Conservation (phyloP, 2,113 vertebrate species). For the Pedionomus torquatus region DNA sequence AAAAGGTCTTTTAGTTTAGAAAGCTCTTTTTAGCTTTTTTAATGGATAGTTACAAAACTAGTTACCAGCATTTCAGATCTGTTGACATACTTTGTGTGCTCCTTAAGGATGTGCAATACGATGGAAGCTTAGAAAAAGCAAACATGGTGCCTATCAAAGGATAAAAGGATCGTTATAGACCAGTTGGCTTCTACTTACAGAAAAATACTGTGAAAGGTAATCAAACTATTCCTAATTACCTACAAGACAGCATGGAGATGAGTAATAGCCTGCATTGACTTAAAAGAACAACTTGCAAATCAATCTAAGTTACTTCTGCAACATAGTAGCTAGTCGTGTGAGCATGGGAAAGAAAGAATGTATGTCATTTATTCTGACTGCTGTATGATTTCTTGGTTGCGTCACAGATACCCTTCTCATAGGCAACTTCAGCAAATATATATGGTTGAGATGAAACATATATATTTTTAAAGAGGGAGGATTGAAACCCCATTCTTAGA, state of each 20-base stretch:
- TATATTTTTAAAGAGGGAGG: not conserved
- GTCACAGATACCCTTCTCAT: not conserved
- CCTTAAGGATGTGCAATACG: not conserved
- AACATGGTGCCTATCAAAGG: not conserved
- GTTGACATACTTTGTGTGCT: not conserved
- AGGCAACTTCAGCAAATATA: not conserved
- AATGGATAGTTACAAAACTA: not conserved
- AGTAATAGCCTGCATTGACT: not conserved
- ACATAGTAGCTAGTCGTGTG: not conserved
- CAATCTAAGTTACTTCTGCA: not conserved
- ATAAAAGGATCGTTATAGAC: not conserved
- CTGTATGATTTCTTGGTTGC: not conserved
- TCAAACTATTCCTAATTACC: not conserved
- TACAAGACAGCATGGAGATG: not conserved
- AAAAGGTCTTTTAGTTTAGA: not conserved
- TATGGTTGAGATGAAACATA: not conserved
- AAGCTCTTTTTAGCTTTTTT: not conserved
- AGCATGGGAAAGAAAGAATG: not conserved
- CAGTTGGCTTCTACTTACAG: not conserved
- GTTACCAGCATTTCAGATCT: not conserved
- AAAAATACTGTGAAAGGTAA: not conserved
- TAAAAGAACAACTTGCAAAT: not conserved
- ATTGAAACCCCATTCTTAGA: not conserved
- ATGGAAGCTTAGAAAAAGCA: not conserved
- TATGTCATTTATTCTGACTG: not conserved